A percentile compares a stretch with the other conserved stretches of the same genome.
Evolutionary conservation across 2,797 vertebrate species (phyloP).

Genomic region (Notoglanidium macrostoma): DNA sequence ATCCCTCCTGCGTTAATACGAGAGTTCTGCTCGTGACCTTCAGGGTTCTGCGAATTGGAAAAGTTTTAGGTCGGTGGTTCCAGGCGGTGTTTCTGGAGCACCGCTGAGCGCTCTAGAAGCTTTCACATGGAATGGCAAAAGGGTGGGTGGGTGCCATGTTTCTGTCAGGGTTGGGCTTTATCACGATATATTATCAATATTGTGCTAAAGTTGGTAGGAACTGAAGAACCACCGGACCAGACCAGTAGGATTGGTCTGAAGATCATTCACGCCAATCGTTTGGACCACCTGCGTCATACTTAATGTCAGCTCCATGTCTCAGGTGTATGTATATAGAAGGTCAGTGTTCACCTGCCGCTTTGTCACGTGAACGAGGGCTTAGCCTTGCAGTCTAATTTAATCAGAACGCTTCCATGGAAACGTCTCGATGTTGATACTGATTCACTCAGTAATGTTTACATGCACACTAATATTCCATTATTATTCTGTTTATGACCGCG

Average conservation of each 20-base stretch:
- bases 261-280: background rate
- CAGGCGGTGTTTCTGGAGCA: background rate
- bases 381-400: background rate
- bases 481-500: too few relatives aligned
- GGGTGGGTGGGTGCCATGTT: background rate
- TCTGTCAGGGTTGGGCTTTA: background rate
- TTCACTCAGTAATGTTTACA: too few relatives aligned
- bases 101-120: background rate
- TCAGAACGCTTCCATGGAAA: background rate
- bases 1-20: background rate
- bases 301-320: background rate
- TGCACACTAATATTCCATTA: too few relatives aligned
- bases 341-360: too few relatives aligned
- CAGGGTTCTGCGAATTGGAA: background rate
- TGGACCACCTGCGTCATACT: background rate
- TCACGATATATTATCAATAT: background rate
- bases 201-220: background rate
- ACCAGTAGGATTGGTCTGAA: background rate
- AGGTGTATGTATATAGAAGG: too few relatives aligned
- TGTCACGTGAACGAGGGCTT: background rate
- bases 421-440: too few relatives aligned
- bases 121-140: background rate
- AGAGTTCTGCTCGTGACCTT: background rate
- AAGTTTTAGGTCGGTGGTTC: background rate
- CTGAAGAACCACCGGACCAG: background rate